Base-by-base conservation (phyloP, 2,888 invertebrate species). In the Eristalinus aeneus region DNA sequence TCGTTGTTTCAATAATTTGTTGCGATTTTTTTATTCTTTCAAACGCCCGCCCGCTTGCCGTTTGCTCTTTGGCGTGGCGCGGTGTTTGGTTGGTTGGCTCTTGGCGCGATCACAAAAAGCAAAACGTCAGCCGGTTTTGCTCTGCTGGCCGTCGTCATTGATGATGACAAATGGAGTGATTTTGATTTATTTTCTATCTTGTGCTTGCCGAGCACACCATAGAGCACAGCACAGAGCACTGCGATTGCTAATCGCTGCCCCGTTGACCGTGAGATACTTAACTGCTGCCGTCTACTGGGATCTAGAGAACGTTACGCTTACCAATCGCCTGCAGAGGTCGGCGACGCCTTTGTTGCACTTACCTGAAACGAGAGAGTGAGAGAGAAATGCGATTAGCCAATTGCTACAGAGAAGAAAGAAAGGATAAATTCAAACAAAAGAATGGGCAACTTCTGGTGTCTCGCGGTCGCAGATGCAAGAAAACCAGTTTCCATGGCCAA, bases 1-100 rank as follows among this genome's bases (percentile, higher is more conserved):
- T 81, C 81, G 71, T 75, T 75, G 81, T 75, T 75, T 81, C 71
- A 64, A 81, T 81, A 81, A 81, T 60, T 75, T 81, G 63, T 56
- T 67, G 54, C 27, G 27, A 2, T 27, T 27, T 27, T 53, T 64
- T 22, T 72, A n/a, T n/a, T n/a, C n/a, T 61, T 31, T 63, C 31
- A 79, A 34, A 79, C 68, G 27, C 5, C 27, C 27, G 27, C 27
- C 27, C 27, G 27, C 5, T 27, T 27, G 27, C 68, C 68, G 22
- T 27, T 64, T 65, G 53, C 68, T 39, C n/a, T 58, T 6, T 63
- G 27, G 27, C 5, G 27, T 5, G 27, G 27, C 27, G 27, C 27
- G 27, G 53, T 54, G 20, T 39, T 31, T 27, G 3, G 23, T 65
- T 54, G 34, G 2, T 23, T 46, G 31, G n/a, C 39, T 36, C 5